Evolutionary conservation across 2,797 vertebrate species (phyloP).

Genomic region (Sarcoramphus papa): DNA sequence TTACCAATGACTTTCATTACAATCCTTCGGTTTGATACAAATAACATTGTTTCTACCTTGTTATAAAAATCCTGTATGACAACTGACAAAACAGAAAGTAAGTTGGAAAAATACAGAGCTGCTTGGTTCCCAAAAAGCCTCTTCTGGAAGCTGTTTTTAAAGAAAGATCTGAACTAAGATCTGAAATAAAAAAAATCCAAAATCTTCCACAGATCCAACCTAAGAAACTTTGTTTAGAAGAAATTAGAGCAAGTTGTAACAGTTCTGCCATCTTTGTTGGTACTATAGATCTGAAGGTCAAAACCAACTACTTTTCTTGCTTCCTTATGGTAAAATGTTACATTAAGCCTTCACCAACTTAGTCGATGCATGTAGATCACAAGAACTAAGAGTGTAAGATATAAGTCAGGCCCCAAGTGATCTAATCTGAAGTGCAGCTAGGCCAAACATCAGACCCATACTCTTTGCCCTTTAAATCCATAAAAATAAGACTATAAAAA

Average conservation of each 20-base stretch:
- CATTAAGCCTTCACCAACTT: neutral
- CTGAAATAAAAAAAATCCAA: neutral
- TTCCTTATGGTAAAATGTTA: neutral
- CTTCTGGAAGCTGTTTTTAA: neutral
- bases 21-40: neutral
- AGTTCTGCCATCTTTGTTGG: neutral
- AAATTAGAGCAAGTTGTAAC: neutral
- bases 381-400: neutral
- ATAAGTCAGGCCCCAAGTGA: neutral
- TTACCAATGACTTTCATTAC: neutral
- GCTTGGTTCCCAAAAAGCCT: neutral
- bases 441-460: neutral
- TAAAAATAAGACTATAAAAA: neutral
- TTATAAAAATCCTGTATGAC: neutral
- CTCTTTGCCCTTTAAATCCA: neutral
- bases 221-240: neutral
- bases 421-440: neutral
- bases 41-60: neutral
- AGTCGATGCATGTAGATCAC: neutral
- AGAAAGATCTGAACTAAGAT: neutral
- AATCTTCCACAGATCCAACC: neutral
- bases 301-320: neutral
- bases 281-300: neutral
- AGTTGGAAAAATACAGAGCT: neutral
- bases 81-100: neutral